These are phyloP conservation scores for Macropus fuliginosus DNA, from an alignment of 2,797 vertebrate species.

Conservation along the genomic window DNA sequence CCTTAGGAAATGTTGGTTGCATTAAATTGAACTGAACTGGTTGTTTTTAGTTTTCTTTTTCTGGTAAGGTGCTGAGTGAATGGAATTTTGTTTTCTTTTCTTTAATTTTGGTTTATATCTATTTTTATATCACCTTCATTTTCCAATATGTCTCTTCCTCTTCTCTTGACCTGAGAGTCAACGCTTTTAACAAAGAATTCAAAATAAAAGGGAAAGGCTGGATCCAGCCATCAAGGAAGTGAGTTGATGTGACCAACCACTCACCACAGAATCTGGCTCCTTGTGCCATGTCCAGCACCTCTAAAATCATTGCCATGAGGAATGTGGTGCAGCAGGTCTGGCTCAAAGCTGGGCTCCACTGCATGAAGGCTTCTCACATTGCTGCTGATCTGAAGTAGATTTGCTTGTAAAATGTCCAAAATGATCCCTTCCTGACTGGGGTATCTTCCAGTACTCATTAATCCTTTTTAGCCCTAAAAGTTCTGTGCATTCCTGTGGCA, in stretches of 20 bases:
- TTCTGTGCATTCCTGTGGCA: slow-evolving; percentile 97
- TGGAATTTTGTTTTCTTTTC: neutral
- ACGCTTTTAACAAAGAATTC: neutral
- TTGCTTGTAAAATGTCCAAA: slow-evolving; percentile 95
- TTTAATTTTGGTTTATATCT: neutral
- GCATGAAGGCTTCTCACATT: slow-evolving; percentile 98
- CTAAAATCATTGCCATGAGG: slow-evolving; percentile 93
- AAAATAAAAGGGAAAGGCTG: neutral
- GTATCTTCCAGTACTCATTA: slow-evolving; percentile 96
- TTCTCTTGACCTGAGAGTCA: neutral
- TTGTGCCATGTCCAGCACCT: slow-evolving; percentile 90
- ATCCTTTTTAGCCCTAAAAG: slow-evolving; percentile 95
- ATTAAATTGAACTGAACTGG: neutral
- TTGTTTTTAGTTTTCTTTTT: neutral
- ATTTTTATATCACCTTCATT: neutral
- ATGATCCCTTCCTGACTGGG: slow-evolving; percentile 95
- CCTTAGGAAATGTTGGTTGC: neutral
- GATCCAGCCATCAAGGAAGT: neutral
- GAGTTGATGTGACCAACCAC: neutral
- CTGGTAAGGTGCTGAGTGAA: neutral
- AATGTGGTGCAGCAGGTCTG: slow-evolving; percentile 95
- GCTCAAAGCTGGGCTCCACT: slow-evolving; percentile 93
- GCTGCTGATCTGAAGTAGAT: slow-evolving; percentile 97
- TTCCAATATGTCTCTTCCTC: neutral
- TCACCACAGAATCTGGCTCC: neutral